Evolutionary conservation across 2,113 vertebrate genomes (phyloP), one percentile per base, ranked within the genome.

Genomic region (Patagioenas fasciata): DNA sequence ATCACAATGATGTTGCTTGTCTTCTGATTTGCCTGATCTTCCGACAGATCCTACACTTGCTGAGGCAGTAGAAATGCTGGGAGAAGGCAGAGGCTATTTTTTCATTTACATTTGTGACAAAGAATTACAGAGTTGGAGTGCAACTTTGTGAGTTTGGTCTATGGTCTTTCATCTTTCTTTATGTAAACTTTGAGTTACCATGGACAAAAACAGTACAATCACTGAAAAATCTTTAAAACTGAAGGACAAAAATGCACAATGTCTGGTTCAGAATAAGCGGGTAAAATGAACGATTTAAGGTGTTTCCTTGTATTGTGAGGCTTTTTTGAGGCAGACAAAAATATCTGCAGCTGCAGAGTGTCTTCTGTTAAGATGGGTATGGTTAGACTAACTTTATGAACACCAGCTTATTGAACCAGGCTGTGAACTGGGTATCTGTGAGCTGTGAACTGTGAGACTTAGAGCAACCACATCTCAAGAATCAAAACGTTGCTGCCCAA

Each of bases 161-260:
- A 4, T 15, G 32, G 15, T 40, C 25, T 75, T 75, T 47, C 44
- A 40, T 34, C 34, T 50, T 73, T 67, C 56, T 62, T 93, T 14
- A 31, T 3, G 17, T 70, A 53, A 77, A 48, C 21, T 15, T 54
- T 14, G n/a, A 92, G 38, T 12, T 66, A 28, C 25, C 10, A 8
- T 1, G 3, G 19, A 5, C 15, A 60, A 85, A 80, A 65, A 1
- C 6, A 9, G 6, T 10, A 25, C 40, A 1, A 1, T 13, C 1
- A 0, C 8, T 44, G 32, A 57, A 51, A 8, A 31, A 13, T 53
- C 38, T 44, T 65, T 67, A 67, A n/a, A 72, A 29, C 11, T 19
- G 10, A 79, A 29, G 38, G 26, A 5, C 13, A 73, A 73, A 61
- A n/a, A 47, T 11, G 18, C 11, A 44, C 5, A 9, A 14, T 31